phyloP scores from a whole-genome alignment of 2,797 vertebrate species.

The Arrhamphus sclerolepis region DNA sequence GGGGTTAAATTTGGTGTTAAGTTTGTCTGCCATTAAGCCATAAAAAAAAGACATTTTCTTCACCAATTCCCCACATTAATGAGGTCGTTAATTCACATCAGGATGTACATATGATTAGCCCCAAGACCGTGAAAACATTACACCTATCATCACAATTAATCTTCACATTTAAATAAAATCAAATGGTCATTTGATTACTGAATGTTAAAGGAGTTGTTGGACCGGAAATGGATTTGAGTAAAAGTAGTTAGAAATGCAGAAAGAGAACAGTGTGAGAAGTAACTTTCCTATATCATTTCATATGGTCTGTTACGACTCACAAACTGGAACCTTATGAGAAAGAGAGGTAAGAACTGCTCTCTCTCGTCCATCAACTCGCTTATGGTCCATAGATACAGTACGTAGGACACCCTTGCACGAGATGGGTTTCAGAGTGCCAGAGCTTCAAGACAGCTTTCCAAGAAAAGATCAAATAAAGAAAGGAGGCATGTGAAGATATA shows the following conservation, averaged over 20 bases:
- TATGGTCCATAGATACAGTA: conserved; percentile 46
- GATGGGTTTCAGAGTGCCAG: conserved; percentile 37
- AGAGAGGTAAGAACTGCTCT: conserved; percentile 54
- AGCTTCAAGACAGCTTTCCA: conserved; percentile 24
- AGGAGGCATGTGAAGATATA: conserved; percentile 26
- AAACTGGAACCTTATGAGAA: conserved; percentile 46
- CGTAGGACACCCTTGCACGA: conserved; percentile 46
- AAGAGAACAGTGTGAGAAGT: conserved; percentile 50
- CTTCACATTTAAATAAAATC: conserved; percentile 58
- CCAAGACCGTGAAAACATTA: conserved; percentile 45
- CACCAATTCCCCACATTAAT: conserved; percentile 7
- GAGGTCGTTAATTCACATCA: conserved; percentile 20
- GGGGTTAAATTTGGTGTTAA: conserved; percentile 26
- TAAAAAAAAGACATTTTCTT: conserved; percentile 39
- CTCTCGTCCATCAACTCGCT: conserved; percentile 30
- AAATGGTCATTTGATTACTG: conserved; percentile 57
- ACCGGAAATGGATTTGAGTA: conserved; percentile 46
- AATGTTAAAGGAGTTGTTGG: conserved; percentile 39
- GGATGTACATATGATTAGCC: conserved; percentile 39
- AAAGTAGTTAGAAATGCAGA: conserved; percentile 62
- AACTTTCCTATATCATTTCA: conserved; percentile 27
- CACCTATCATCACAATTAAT: conserved; percentile 53
- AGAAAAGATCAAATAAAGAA: conserved; percentile 30
- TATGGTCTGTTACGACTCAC: conserved; percentile 40
- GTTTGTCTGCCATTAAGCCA: conserved; percentile 28